These are phyloP conservation scores for Dromas ardeola DNA, from an alignment of 2,113 vertebrate genomes.

Conservation along the genomic window DNA sequence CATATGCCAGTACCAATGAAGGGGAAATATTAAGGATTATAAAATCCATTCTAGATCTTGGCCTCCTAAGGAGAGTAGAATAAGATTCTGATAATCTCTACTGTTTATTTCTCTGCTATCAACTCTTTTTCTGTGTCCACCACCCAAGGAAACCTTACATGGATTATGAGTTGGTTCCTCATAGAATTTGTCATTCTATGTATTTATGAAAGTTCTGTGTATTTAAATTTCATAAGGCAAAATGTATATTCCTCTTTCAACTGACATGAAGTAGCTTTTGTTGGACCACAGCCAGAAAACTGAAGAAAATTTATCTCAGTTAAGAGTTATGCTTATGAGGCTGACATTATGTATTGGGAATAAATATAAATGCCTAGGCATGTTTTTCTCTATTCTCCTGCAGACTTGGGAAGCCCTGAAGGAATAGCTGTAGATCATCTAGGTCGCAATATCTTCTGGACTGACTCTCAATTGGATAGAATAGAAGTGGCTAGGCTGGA, in stretches of 20 bases:
- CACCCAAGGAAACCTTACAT: not conserved
- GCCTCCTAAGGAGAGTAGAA: not conserved
- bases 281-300: not conserved
- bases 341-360: not conserved
- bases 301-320: not conserved
- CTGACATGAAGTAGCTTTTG: not conserved
- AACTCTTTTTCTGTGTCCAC: not conserved
- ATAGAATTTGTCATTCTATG: not conserved
- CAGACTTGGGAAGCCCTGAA: slow-evolving; percentile 89
- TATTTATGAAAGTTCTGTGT: not conserved
- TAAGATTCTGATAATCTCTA: not conserved
- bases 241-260: not conserved
- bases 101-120: not conserved
- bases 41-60: not conserved
- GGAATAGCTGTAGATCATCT: slow-evolving; percentile 90
- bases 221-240: not conserved
- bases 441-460: slow-evolving; percentile 91
- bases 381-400: not conserved
- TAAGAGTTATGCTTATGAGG: not conserved
- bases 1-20: not conserved
- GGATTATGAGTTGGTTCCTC: not conserved
- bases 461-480: slow-evolving; percentile 85
- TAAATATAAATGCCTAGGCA: not conserved
- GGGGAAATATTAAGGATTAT: not conserved
- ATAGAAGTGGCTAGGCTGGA: slow-evolving; percentile 91